A percentile compares a stretch with the other conserved stretches of the same genome.
phyloP scores from a whole-genome alignment of 1,140 invertebrate species.

The Lerema accius region DNA sequence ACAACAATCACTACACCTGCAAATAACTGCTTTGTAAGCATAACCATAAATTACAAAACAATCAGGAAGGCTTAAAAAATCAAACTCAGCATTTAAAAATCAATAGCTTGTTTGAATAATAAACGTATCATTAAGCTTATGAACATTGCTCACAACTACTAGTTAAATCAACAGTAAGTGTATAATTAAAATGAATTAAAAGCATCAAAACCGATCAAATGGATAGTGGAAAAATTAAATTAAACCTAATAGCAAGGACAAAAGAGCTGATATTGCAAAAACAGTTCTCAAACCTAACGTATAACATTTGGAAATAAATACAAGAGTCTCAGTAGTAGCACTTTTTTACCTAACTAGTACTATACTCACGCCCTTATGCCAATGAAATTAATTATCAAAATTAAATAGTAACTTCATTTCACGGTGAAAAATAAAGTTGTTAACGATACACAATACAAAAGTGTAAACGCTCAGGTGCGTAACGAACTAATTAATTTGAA shows the following conservation, averaged over 20 bases:
- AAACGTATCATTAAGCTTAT: constrained; percentile 42
- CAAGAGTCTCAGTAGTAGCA: not conserved
- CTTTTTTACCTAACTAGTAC: not conserved
- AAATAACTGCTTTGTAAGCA: constrained; percentile 14
- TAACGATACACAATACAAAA: constrained; percentile 40
- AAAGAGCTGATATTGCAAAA: constrained; percentile 8
- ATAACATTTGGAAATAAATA: not conserved
- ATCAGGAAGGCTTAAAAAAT: constrained; percentile 10
- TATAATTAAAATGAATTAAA: constrained; percentile 25
- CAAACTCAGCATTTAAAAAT: constrained; percentile 26
- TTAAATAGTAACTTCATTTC: constrained; percentile 15
- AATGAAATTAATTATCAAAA: constrained; percentile 23
- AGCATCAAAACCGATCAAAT: constrained; percentile 35
- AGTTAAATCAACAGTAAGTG: constrained; percentile 10
- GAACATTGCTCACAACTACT: constrained; percentile 29
- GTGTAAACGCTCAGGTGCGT: constrained; percentile 76
- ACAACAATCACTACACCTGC: not conserved
- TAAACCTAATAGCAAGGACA: not conserved
- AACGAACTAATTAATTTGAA: constrained; percentile 81
- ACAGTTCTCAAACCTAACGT: not conserved
- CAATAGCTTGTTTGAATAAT: constrained; percentile 35
- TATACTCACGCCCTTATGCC: constrained; percentile 1
- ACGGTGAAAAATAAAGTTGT: constrained; percentile 17
- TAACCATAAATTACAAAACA: constrained; percentile 13
- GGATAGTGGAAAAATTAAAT: constrained; percentile 16